Evolutionary conservation across 2,888 invertebrate species (phyloP).

Genomic region (Atherix ibis): DNA sequence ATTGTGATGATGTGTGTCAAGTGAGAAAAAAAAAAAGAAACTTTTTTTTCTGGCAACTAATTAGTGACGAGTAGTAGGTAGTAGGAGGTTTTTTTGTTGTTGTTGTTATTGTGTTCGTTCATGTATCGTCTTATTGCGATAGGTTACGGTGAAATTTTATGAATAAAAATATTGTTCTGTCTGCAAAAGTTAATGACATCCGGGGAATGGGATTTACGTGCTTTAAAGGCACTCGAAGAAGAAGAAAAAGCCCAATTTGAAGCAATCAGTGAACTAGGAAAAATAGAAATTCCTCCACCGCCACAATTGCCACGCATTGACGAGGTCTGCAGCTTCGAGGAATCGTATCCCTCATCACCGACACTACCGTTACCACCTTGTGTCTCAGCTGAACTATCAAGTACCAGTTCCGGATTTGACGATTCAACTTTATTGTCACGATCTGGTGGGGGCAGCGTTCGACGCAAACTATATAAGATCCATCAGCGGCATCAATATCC

Average conservation of each 20-base stretch:
- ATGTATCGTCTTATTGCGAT: too few species aligned
- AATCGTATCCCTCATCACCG: slow-evolving; percentile 7
- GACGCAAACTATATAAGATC: slow-evolving; percentile 8
- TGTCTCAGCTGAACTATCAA: slow-evolving; percentile 8
- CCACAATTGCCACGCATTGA: slow-evolving; percentile 22
- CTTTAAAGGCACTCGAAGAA: slow-evolving; percentile 32
- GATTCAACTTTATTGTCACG: slow-evolving; percentile 2
- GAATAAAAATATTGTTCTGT: too few species aligned
- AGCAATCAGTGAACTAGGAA: slow-evolving; percentile 26
- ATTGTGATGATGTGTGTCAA: too few species aligned
- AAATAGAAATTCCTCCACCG: slow-evolving; percentile 19
- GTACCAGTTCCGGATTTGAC: slow-evolving; percentile 3
- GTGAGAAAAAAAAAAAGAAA: too few species aligned
- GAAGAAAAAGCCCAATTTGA: slow-evolving; percentile 30
- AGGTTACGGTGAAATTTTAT: too few species aligned
- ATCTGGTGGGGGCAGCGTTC: slow-evolving; percentile 5
- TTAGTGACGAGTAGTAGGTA: too few species aligned
- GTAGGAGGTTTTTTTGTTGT: too few species aligned
- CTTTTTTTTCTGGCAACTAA: too few species aligned
- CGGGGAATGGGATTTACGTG: slow-evolving; percentile 32
- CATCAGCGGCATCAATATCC: slow-evolving; percentile 9
- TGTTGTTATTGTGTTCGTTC: too few species aligned
- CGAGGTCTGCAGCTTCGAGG: slow-evolving; percentile 21
- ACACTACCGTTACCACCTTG: slow-evolving; percentile 8
- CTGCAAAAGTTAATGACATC: slow-evolving; percentile 26